These are phyloP conservation scores for Diadema setosum DNA, from an alignment of 35 echinoderm and acorn worm species.

Conservation along the genomic window DNA sequence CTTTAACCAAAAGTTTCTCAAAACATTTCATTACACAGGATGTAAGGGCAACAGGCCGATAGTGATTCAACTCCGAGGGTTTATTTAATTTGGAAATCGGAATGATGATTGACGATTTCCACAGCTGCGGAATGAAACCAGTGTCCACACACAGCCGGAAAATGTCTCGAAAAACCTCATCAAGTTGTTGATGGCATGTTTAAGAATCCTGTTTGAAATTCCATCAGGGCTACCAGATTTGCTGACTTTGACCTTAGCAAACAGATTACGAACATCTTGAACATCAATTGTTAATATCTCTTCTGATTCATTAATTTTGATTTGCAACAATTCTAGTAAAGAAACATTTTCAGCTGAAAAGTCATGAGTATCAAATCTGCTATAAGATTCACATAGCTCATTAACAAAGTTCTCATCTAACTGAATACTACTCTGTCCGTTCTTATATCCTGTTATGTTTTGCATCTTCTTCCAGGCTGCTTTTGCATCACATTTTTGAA, in stretches of 20 bases:
- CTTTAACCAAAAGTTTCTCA: too few relatives aligned
- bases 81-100: too few relatives aligned
- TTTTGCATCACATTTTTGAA: background rate
- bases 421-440: background rate
- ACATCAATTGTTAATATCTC: background rate
- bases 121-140: too few relatives aligned
- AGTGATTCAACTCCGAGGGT: too few relatives aligned
- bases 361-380: constrained; percentile 17
- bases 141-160: background rate
- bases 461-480: constrained; percentile 10
- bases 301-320: background rate
- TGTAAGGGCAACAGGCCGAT: too few relatives aligned
- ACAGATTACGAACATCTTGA: background rate
- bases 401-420: constrained; percentile 8
- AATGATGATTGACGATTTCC: too few relatives aligned
- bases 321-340: background rate
- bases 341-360: background rate
- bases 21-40: too few relatives aligned
- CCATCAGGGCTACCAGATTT: constrained; percentile 7
- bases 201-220: background rate
- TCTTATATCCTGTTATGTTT: constrained; percentile 17
- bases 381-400: constrained; percentile 31
- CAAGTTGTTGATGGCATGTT: constrained; percentile 3
- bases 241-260: background rate
- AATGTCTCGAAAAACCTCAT: background rate